A percentile compares a stretch with the other conserved stretches of the same genome.
phyloP scores from a whole-genome alignment of 2,797 vertebrate species.

The Neosalanx taihuensis region DNA sequence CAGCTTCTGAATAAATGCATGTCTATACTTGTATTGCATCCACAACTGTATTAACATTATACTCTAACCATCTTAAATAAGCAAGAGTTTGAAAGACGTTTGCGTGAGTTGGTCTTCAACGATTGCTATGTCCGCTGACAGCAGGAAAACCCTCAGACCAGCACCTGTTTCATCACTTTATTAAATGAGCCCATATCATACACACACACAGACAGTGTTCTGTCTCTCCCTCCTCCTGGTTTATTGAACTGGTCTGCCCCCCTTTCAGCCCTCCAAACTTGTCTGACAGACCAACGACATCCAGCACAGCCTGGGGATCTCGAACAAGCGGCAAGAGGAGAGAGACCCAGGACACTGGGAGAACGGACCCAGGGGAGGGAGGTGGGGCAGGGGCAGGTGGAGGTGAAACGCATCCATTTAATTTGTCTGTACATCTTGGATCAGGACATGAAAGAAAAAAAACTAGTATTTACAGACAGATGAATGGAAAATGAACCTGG shows the following conservation, averaged over 20 bases:
- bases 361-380: not conserved
- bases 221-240: slow-evolving; percentile 18
- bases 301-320: not conserved
- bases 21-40: too few relatives aligned
- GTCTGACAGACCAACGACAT: not conserved
- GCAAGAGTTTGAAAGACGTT: too few relatives aligned
- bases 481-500: slow-evolving; percentile 37
- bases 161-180: not conserved
- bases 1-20: too few relatives aligned
- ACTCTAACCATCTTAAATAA: too few relatives aligned
- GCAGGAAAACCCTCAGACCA: not conserved
- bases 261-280: not conserved
- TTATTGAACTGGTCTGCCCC: too few relatives aligned
- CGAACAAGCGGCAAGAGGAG: not conserved
- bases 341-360: not conserved
- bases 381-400: slow-evolving; percentile 30
- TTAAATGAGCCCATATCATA: slow-evolving; percentile 40
- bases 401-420: slow-evolving; percentile 35
- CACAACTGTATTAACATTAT: too few relatives aligned
- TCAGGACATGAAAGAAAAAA: slow-evolving; percentile 51
- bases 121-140: not conserved
- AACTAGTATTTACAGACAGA: slow-evolving; percentile 66
- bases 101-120: not conserved
- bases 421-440: slow-evolving; percentile 66
- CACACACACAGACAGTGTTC: slow-evolving; percentile 16